Evolutionary conservation across 2,888 invertebrate species (phyloP).

Genomic region (Cyclophora punctaria): DNA sequence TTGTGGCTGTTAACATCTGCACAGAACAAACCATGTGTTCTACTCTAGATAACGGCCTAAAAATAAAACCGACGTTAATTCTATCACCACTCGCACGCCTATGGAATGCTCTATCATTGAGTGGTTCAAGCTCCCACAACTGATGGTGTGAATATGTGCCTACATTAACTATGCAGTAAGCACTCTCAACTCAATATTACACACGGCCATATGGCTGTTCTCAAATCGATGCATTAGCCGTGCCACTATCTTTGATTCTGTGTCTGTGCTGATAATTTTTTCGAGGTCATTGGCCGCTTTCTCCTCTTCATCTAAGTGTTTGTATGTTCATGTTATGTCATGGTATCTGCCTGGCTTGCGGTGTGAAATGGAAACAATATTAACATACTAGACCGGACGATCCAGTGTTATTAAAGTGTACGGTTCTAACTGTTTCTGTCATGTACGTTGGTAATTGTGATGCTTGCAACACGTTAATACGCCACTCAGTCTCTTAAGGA

Average conservation of each 20-base stretch:
- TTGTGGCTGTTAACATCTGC: constrained; percentile 42
- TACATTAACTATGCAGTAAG: constrained; percentile 29
- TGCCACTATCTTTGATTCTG: constrained; percentile 5
- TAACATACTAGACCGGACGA: constrained; percentile 8
- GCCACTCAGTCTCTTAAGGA: constrained; percentile 38
- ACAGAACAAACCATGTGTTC: constrained; percentile 39
- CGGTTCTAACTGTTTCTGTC: constrained; percentile 29
- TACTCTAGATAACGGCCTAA: constrained; percentile 48
- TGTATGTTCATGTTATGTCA: constrained; percentile 52
- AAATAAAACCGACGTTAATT: constrained; percentile 53
- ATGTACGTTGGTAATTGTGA: constrained; percentile 24
- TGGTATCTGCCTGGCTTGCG: constrained; percentile 25
- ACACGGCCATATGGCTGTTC: constrained; percentile 33
- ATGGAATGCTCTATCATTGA: constrained; percentile 48
- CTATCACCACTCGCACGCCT: constrained; percentile 45
- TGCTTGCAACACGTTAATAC: constrained; percentile 35
- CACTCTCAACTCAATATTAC: constrained; percentile 24
- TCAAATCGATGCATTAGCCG: constrained; percentile 34
- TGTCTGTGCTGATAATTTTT: constrained; percentile 38
- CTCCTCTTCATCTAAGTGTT: constrained; percentile 36
- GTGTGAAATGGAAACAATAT: constrained; percentile 24
- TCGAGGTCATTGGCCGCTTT: constrained; percentile 56
- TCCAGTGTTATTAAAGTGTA: constrained; percentile 19
- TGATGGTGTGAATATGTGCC: constrained; percentile 39
- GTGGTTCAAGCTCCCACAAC: constrained; percentile 47